A percentile compares a stretch with the other conserved stretches of the same genome.
These are phyloP conservation scores for Cryptoprocta ferox DNA, from an alignment of 2,797 vertebrate species.

Conservation along the genomic window DNA sequence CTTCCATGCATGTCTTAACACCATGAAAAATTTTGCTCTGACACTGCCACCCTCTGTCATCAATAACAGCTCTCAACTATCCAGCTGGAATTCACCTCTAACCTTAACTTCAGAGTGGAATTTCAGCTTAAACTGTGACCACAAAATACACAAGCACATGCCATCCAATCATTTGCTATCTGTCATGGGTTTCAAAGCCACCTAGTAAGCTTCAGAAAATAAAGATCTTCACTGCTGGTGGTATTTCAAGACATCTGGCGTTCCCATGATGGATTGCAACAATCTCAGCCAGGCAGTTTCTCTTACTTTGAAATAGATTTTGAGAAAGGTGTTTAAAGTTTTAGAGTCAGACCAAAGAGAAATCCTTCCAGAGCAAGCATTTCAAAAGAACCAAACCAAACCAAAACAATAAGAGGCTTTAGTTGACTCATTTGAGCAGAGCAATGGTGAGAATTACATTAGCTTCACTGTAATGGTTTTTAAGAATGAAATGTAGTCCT, in stretches of 20 bases:
- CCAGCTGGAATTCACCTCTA: constrained; percentile 33
- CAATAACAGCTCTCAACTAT: not conserved
- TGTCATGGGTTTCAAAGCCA: not conserved
- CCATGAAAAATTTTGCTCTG: constrained; percentile 24
- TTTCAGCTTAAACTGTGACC: constrained; percentile 41
- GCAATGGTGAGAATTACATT: not conserved
- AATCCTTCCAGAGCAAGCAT: not conserved
- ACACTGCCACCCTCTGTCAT: not conserved
- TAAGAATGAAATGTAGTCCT: constrained; percentile 31
- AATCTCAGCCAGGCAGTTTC: not conserved
- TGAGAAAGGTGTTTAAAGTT: constrained; percentile 33
- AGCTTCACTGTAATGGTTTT: not conserved
- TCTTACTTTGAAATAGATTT: constrained; percentile 52
- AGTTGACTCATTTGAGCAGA: not conserved
- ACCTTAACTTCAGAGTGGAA: not conserved
- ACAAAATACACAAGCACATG: not conserved
- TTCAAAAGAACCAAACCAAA: not conserved
- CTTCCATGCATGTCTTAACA: not conserved
- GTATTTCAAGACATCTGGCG: not conserved
- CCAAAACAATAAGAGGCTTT: not conserved
- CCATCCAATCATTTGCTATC: not conserved
- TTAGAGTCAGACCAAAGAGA: constrained; percentile 13
- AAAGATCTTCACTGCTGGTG: not conserved
- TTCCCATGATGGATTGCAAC: not conserved
- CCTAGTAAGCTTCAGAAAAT: constrained; percentile 44